A percentile compares a stretch with the other conserved stretches of the same genome.
These are phyloP conservation scores for Vanessa atalanta DNA, from an alignment of 1,140 invertebrate genomes.

Conservation along the genomic window DNA sequence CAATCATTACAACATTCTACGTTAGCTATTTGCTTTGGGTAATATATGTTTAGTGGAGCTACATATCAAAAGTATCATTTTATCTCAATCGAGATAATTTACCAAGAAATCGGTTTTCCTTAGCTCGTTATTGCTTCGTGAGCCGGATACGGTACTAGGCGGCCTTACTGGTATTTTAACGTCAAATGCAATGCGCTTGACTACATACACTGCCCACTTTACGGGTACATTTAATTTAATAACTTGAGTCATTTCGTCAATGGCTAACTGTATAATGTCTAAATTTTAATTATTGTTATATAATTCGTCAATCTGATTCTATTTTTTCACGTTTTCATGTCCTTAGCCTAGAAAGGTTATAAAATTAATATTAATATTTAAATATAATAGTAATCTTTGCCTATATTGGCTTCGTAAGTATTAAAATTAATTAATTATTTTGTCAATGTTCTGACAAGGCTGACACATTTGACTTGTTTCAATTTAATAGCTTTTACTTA, in stretches of 20 bases:
- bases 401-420: too few species aligned
- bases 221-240: slow-evolving; percentile 33
- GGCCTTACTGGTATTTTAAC: slow-evolving; percentile 24
- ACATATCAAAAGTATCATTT: slow-evolving; percentile 19
- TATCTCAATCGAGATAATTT: slow-evolving; percentile 20
- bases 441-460: too few species aligned
- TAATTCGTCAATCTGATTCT: neutral
- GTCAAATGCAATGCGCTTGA: slow-evolving; percentile 28
- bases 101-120: slow-evolving; percentile 22
- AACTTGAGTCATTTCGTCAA: slow-evolving; percentile 7
- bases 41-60: slow-evolving; percentile 4
- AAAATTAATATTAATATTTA: too few species aligned
- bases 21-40: neutral
- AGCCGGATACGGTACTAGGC: slow-evolving; percentile 25
- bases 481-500: too few species aligned
- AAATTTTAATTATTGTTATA: slow-evolving; percentile 12
- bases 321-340: too few species aligned
- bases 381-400: too few species aligned
- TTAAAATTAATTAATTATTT: too few species aligned
- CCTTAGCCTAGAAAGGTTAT: too few species aligned
- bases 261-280: slow-evolving; percentile 16
- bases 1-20: too few species aligned
- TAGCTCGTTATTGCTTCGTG: slow-evolving; percentile 27
- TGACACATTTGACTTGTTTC: too few species aligned
- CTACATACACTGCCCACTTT: slow-evolving; percentile 28